Evolutionary conservation across 64 coral and sea anemone species (phyloP).

Genomic region (Porites lutea): DNA sequence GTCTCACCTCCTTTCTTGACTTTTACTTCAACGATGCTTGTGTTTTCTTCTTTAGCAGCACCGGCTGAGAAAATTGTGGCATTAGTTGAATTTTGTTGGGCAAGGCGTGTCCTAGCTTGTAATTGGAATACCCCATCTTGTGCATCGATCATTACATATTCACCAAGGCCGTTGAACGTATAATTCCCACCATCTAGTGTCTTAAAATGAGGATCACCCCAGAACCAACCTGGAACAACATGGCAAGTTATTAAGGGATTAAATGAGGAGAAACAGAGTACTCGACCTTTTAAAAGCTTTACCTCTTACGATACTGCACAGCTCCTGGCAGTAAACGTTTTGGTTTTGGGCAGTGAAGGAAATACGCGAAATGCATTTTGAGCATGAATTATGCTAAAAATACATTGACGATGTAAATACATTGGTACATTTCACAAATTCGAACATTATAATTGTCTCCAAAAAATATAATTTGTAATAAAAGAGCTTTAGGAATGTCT

Average conservation of each 20-base stretch:
- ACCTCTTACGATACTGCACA: no score
- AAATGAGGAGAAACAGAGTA: no score
- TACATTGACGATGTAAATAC: no score
- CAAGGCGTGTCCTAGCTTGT: constrained; percentile 61
- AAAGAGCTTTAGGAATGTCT: no score
- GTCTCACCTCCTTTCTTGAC: constrained; percentile 19
- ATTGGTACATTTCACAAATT: no score
- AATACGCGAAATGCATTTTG: no score
- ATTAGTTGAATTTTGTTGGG: constrained; percentile 16
- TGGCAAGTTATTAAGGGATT: background rate
- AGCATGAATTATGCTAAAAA: no score
- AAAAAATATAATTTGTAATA: no score
- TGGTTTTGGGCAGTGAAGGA: no score
- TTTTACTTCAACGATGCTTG: constrained; percentile 57
- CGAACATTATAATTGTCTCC: no score
- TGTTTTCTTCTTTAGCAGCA: constrained; percentile 60
- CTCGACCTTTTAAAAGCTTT: no score
- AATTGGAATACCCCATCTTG: constrained; percentile 49
- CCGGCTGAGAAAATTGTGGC: constrained; percentile 67
- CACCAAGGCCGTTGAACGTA: constrained; percentile 71
- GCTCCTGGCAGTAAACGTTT: no score
- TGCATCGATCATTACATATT: constrained; percentile 45
- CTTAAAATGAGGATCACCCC: constrained; percentile 63
- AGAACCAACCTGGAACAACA: constrained; percentile 37
- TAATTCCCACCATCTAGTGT: constrained; percentile 63